These are phyloP conservation scores for Orbicella faveolata DNA, from an alignment of 64 coral and sea anemone species.

Conservation along the genomic window DNA sequence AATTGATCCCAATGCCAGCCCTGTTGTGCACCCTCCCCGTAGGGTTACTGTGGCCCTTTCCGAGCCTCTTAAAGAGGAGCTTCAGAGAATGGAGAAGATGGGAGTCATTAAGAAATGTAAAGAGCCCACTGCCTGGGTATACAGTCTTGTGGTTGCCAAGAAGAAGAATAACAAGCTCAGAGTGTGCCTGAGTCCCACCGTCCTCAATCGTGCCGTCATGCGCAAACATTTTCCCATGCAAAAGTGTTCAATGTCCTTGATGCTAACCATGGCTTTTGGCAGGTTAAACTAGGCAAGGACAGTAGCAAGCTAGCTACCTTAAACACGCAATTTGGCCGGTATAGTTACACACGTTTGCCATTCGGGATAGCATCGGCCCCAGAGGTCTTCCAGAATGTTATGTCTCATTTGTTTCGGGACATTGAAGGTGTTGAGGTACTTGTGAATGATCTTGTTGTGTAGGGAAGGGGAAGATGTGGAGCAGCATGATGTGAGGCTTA, in stretches of 20 bases:
- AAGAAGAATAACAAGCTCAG: slow-evolving; percentile 31
- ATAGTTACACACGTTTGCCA: too few species aligned
- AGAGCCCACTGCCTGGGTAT: slow-evolving; percentile 32
- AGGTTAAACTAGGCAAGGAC: slow-evolving; percentile 28
- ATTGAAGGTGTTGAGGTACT: too few species aligned
- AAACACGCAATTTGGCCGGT: too few species aligned
- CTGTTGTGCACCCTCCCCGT: slow-evolving; percentile 38
- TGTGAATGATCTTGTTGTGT: too few species aligned
- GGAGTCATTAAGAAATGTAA: slow-evolving; percentile 8
- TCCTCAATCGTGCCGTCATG: slow-evolving; percentile 28
- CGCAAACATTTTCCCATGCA: slow-evolving; percentile 52
- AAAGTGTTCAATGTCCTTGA: slow-evolving; percentile 44
- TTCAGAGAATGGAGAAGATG: slow-evolving; percentile 14
- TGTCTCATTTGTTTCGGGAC: too few species aligned
- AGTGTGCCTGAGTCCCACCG: slow-evolving; percentile 36
- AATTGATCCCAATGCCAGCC: slow-evolving; percentile 24
- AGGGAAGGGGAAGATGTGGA: too few species aligned
- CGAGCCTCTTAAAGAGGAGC: slow-evolving; percentile 10
- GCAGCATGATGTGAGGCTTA: too few species aligned
- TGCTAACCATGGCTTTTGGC: slow-evolving; percentile 42
- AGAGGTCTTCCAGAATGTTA: too few species aligned
- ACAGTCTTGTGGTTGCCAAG: slow-evolving; percentile 43
- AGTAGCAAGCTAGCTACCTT: slow-evolving; percentile 42
- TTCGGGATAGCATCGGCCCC: too few species aligned
- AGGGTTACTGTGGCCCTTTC: background rate